phyloP scores from a whole-genome alignment of 2,888 invertebrate genomes.

The Zhuqinia jingwanae region DNA sequence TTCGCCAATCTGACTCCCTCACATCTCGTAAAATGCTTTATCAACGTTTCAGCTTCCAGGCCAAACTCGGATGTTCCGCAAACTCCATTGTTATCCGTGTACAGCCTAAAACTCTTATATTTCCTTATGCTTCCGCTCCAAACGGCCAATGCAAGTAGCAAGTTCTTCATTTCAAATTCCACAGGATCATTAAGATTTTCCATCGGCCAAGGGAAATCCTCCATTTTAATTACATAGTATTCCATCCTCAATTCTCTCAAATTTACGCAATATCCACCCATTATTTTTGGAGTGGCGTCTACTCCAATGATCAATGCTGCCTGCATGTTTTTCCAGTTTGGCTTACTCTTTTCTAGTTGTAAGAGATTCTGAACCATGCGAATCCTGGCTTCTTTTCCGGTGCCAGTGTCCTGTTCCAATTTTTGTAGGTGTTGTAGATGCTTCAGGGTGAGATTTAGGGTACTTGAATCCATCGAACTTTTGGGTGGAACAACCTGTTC shows the following conservation, averaged over 20 bases:
- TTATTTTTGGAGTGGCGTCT: constrained; percentile 55
- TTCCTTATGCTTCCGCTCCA: constrained; percentile 52
- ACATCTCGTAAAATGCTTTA: constrained; percentile 56
- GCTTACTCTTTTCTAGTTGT: neutral
- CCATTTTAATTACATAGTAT: constrained; percentile 53
- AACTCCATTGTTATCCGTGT: constrained; percentile 63
- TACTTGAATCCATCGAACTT: neutral
- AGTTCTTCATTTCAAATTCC: constrained; percentile 68
- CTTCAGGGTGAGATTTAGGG: neutral
- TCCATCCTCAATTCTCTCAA: constrained; percentile 39
- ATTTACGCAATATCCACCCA: constrained; percentile 66
- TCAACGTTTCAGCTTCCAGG: neutral
- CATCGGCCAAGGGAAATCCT: constrained; percentile 47
- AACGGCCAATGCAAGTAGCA: constrained; percentile 52
- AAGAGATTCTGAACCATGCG: constrained; percentile 36
- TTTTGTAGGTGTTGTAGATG: constrained; percentile 19
- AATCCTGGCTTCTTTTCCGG: neutral
- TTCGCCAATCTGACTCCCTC: constrained; percentile 26
- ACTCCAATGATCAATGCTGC: constrained; percentile 49
- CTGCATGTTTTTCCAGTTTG: constrained; percentile 1
- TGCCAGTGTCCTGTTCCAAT: neutral
- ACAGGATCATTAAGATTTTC: constrained; percentile 33
- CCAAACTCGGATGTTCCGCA: constrained; percentile 24
- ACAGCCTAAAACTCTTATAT: constrained; percentile 54
- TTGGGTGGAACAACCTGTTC: neutral